Evolutionary conservation across 92 coral and sea anemone genomes (phyloP), one percentile per base, ranked within the genome.

Genomic region (Anthopleura xanthogrammica): DNA sequence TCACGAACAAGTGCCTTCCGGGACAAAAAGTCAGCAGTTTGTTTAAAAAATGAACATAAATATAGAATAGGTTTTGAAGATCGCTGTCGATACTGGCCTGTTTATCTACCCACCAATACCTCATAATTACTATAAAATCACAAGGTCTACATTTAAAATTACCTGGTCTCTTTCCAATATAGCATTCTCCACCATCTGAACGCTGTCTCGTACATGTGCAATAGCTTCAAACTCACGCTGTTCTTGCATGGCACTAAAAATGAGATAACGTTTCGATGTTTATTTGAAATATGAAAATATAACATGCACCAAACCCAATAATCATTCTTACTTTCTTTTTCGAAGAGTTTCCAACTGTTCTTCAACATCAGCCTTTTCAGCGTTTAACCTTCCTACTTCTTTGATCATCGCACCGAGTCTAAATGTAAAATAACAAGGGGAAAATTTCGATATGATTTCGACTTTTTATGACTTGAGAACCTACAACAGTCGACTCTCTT

Each of bases 131-230:
- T 62, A 22, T 62, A 11, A 19, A 62, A 29, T 29, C 70, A 62
- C 36, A 29, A 29, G 36, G 36, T 29, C 74, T 42, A 68, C 74
- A 10, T 50, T 11, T 36, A 5, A 11, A 16, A 17, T n/a, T 83
- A 97, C 99, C 99, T 97, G 99, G 50, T 97, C 99, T 85, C 99
- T 87, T 74, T 97, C 99, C 19, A 97, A 86, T 62, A 97, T 88
- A 12, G 99, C 97, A 73, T 94, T 97, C 82, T 97, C 99, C 52
- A 97, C 99, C 97, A 97, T 83, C 92, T 97, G 99, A 29, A 94
- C 95, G 78, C 99, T 97, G 89, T 94, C 99, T 71, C 97, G 84
- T 43, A 97, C 99, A 75, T 97, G 99, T 1, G 93, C 64, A 70
- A 93, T 93, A 52, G 99, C 99, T 68, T 97, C 99, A 81, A 94